These are phyloP conservation scores for Drosophila helvetica DNA, from an alignment of 2,888 invertebrate genomes.

Conservation along the genomic window DNA sequence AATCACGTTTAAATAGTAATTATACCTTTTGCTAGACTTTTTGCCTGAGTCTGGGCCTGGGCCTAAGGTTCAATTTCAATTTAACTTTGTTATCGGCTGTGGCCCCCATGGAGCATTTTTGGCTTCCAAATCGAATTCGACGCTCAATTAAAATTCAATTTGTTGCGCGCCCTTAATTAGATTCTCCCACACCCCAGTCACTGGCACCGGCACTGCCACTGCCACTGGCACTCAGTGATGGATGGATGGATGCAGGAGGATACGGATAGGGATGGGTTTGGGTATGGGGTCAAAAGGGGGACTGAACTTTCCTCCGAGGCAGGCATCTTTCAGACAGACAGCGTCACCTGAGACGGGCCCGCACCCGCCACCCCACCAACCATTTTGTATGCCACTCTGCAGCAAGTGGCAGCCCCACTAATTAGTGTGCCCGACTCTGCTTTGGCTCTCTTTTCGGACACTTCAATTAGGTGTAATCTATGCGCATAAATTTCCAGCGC, in stretches of 20 bases:
- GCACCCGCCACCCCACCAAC: not conserved
- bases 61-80: conserved; percentile 39
- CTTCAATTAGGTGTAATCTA: conserved; percentile 72
- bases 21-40: conserved; percentile 24
- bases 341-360: not conserved
- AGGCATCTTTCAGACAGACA: conserved; percentile 20
- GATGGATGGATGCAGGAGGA: not conserved
- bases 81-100: conserved; percentile 44
- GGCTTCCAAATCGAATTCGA: conserved; percentile 71
- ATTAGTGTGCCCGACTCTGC: conserved; percentile 56
- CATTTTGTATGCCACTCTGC: conserved; percentile 59
- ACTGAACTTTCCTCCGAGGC: conserved; percentile 33
- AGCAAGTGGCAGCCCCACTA: conserved; percentile 47
- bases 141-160: conserved; percentile 77
- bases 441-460: conserved; percentile 39
- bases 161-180: conserved; percentile 76
- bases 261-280: not conserved
- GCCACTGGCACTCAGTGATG: not conserved
- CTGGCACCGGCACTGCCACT: not conserved
- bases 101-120: conserved; percentile 32
- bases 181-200: conserved; percentile 34
- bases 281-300: not conserved
- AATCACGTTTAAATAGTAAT: conserved; percentile 12
- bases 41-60: not conserved
- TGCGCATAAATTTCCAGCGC: conserved; percentile 66